Evolutionary conservation across 2,797 vertebrate genomes (phyloP).

Genomic region (Poeciliopsis turneri): DNA sequence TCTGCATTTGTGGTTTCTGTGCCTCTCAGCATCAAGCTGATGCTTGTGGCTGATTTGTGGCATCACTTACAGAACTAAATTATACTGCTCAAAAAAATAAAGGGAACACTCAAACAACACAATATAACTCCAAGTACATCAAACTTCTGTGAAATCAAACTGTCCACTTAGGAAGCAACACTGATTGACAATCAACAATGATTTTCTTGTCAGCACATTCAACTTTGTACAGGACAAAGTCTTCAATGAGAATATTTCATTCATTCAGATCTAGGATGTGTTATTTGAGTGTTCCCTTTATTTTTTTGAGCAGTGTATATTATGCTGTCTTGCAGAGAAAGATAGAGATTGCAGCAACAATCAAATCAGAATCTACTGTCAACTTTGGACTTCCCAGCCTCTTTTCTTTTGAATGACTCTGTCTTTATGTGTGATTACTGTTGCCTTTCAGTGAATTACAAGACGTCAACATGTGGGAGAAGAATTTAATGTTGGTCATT

Average conservation of each 20-base stretch:
- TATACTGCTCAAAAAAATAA: too few relatives aligned
- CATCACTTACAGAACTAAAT: neutral
- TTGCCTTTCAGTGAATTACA: slow-evolving; percentile 14
- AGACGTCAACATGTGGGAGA: neutral
- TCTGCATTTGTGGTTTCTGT: neutral
- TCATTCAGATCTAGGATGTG: too few relatives aligned
- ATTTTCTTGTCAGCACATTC: too few relatives aligned
- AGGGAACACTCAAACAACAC: too few relatives aligned
- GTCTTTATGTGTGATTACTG: slow-evolving; percentile 21
- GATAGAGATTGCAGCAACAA: neutral
- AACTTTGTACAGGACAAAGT: too few relatives aligned
- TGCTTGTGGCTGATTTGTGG: neutral
- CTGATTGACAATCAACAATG: too few relatives aligned
- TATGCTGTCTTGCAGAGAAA: neutral
- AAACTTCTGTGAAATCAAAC: too few relatives aligned
- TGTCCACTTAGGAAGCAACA: too few relatives aligned
- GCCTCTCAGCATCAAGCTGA: neutral
- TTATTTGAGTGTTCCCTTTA: too few relatives aligned
- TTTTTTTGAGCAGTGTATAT: neutral
- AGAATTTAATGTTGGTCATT: slow-evolving; percentile 10
- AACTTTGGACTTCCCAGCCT: neutral
- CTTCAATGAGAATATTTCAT: too few relatives aligned
- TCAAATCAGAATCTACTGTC: neutral
- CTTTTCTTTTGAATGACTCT: neutral
- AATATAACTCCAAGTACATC: too few relatives aligned